A percentile compares a stretch with the other conserved stretches of the same genome.
Evolutionary conservation across 2,113 vertebrate genomes (phyloP).

Genomic region (Dipodomys stephensi): DNA sequence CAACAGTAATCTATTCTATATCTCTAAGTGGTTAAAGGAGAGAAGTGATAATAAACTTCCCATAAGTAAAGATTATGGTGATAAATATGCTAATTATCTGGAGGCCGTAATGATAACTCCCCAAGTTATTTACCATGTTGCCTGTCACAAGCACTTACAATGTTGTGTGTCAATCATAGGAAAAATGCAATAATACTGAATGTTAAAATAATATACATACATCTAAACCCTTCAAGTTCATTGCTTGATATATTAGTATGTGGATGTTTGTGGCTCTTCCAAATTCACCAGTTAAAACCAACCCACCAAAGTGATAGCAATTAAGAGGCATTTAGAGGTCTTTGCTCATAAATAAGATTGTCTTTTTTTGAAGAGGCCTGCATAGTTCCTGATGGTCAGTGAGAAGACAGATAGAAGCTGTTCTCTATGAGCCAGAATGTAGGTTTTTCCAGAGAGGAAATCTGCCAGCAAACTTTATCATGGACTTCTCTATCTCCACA

Average conservation of each 20-base stretch:
- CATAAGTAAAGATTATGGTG: neutral
- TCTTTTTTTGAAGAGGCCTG: neutral
- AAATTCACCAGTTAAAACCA: neutral
- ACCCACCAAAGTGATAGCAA: neutral
- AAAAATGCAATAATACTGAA: neutral
- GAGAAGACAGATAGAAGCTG: neutral
- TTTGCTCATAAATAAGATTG: neutral
- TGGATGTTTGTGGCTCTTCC: too few relatives aligned
- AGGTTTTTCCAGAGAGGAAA: neutral
- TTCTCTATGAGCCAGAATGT: neutral
- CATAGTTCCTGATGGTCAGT: fast-evolving
- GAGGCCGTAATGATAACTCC: neutral
- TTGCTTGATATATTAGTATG: neutral
- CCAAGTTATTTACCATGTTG: neutral
- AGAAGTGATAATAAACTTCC: neutral
- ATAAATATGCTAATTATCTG: neutral
- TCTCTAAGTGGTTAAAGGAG: neutral
- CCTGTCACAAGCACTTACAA: neutral
- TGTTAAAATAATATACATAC: neutral
- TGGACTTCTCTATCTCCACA: neutral
- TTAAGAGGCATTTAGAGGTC: neutral
- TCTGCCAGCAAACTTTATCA: neutral
- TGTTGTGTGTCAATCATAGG: neutral
- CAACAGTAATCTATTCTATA: neutral
- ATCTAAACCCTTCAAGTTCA: neutral